phyloP scores from a whole-genome alignment of 1,140 invertebrate genomes.

The Calliopsis andreniformis region DNA sequence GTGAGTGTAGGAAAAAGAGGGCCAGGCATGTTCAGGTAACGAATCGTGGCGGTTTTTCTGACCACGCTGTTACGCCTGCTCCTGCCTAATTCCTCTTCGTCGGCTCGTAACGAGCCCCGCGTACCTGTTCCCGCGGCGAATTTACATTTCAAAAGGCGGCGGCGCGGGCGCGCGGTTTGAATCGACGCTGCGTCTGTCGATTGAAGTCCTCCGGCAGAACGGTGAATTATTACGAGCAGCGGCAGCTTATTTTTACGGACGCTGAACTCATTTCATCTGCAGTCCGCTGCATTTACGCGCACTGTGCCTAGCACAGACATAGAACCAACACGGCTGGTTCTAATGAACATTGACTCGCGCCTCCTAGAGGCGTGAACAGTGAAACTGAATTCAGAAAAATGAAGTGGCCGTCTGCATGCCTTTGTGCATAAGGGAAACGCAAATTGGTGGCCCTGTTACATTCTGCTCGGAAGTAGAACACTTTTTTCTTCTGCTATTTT shows the following conservation, averaged over 20 bases:
- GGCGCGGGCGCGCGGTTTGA: conserved; percentile 24
- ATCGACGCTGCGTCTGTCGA: conserved; percentile 25
- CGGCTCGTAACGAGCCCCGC: conserved; percentile 44
- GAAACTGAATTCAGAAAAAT: too few relatives aligned
- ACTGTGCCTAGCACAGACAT: not conserved
- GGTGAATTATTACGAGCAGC: conserved; percentile 10
- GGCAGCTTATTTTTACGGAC: not conserved
- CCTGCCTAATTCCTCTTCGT: conserved; percentile 40
- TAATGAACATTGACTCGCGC: too few relatives aligned
- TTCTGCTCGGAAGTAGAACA: too few relatives aligned
- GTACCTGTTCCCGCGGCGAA: conserved; percentile 43
- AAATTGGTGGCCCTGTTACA: too few relatives aligned
- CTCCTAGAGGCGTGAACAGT: too few relatives aligned
- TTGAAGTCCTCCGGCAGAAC: conserved; percentile 8
- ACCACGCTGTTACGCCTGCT: conserved; percentile 8
- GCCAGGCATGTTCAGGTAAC: not conserved
- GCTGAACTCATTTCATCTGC: conserved; percentile 2
- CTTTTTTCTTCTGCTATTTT: too few relatives aligned
- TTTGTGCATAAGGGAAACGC: too few relatives aligned
- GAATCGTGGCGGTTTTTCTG: conserved; percentile 31
- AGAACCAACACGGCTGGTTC: too few relatives aligned
- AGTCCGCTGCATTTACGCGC: not conserved
- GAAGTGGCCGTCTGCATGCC: too few relatives aligned
- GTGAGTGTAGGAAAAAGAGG: not conserved
- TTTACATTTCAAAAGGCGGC: conserved; percentile 52